Evolutionary conservation across 2,797 vertebrate species (phyloP), one percentile per base, ranked within the genome.

Genomic region (Cirrhinus molitorella): DNA sequence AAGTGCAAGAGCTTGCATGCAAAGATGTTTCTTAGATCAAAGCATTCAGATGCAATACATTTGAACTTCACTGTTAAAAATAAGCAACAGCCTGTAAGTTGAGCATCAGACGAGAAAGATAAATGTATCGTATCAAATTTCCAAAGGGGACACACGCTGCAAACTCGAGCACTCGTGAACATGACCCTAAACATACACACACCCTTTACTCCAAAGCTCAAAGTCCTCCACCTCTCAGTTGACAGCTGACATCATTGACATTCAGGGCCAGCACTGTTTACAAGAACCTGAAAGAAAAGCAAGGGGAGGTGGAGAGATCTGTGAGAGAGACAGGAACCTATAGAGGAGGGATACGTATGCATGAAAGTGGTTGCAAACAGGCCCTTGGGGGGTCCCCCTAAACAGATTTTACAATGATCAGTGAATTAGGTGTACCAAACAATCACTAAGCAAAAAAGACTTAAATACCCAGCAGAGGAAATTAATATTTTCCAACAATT

Each of bases 251-350:
- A 85, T 87, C 79, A 76, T 68, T 80, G 75, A 73, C 45, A 86
- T 88, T 86, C 85, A 80, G 59, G 79, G 68, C 78, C 80, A 72
- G 63, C 34, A 47, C 67, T 84, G 87, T 89, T 88, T 86, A 87
- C 86, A 80, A 73, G 68, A 75, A 59, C 51, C 25, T 57, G 28
- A 66, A 75, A 66, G 25, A 31, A 47, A 78, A 55, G 57, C 43
- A 13, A 75, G 11, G 25, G 75, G 76, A 75, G 79, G 67, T 61
- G 34, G 67, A 63, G 31, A 85, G 83, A 74, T 61, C 63, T 12
- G 61, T 66, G 66, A 59, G 43, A 63, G 9, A 74, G 31, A 34
- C 14, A 25, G 19, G 34, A 57, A 67, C 21, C 55, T 45, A 73
- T 63, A 65, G 37, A n/a, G n/a, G 37, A 17, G 16, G 12, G 45